Conservation (phyloP, 1,140 invertebrate species). For the Zaprionus ghesquierei region DNA sequence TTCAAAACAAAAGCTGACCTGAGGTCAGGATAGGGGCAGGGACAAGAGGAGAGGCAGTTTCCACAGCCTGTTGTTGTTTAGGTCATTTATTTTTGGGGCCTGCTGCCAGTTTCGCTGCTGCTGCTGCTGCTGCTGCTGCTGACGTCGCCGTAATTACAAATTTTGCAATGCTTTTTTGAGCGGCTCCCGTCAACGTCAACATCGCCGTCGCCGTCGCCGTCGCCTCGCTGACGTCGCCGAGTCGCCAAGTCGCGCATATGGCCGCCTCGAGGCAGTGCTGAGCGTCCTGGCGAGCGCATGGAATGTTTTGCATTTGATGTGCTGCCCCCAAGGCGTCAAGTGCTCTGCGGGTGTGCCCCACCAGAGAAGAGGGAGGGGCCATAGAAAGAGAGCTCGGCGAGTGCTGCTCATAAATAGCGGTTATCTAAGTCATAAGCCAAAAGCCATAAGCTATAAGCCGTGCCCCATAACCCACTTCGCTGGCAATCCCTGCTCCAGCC, state of each 20-base stretch:
- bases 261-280: background rate
- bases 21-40: background rate
- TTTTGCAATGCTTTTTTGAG: constrained; percentile 51
- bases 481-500: background rate
- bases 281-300: background rate
- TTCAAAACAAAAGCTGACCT: background rate
- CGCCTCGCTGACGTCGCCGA: background rate
- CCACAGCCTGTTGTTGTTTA: constrained; percentile 35
- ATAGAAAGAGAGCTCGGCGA: constrained; percentile 12
- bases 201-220: constrained; percentile 44
- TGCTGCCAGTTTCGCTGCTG: constrained; percentile 39
- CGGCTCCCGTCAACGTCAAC: constrained; percentile 43
- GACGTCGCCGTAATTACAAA: constrained; percentile 75
- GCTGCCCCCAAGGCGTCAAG: constrained; percentile 14
- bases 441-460: constrained; percentile 30
- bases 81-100: constrained; percentile 71
- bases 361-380: background rate
- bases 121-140: constrained; percentile 54
- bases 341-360: background rate
- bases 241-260: too few relatives aligned
- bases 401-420: constrained; percentile 64
- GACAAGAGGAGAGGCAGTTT: background rate
- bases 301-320: constrained; percentile 57
- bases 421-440: constrained; percentile 54
- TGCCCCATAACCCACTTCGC: constrained; percentile 30